A percentile compares a stretch with the other conserved stretches of the same genome.
phyloP scores from a whole-genome alignment of 2,888 invertebrate genomes.

The Pycnomerus fuliginosus region DNA sequence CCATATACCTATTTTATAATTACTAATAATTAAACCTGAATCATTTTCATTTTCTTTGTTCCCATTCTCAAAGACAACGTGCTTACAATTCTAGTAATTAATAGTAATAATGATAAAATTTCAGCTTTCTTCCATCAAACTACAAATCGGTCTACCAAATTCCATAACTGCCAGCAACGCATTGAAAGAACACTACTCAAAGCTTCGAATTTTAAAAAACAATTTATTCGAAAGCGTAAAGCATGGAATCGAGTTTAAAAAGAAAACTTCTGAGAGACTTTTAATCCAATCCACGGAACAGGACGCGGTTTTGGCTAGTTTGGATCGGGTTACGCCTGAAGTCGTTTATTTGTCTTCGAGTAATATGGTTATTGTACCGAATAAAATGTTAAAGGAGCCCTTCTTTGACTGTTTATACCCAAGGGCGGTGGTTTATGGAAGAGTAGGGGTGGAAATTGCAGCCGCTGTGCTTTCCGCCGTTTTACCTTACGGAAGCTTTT shows the following conservation, averaged over 20 bases:
- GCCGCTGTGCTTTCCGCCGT: slow-evolving; percentile 53
- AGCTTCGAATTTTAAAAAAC: slow-evolving; percentile 53
- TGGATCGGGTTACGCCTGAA: slow-evolving; percentile 29
- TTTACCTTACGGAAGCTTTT: slow-evolving; percentile 48
- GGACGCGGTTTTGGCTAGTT: slow-evolving; percentile 36
- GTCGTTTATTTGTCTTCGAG: slow-evolving; percentile 51
- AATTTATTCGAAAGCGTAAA: slow-evolving; percentile 58
- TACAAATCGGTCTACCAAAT: slow-evolving; percentile 54
- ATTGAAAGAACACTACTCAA: slow-evolving; percentile 50
- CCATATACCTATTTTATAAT: too few species aligned
- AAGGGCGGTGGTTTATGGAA: slow-evolving; percentile 55
- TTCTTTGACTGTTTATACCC: slow-evolving; percentile 53
- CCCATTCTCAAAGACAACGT: too few species aligned
- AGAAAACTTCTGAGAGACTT: slow-evolving; percentile 48
- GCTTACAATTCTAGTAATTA: too few species aligned
- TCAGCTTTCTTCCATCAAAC: slow-evolving; percentile 52
- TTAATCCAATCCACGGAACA: slow-evolving; percentile 47
- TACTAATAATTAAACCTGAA: too few species aligned
- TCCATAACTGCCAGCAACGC: slow-evolving; percentile 42
- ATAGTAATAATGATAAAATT: too few species aligned
- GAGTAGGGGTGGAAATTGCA: slow-evolving; percentile 54
- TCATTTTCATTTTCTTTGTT: too few species aligned
- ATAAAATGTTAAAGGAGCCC: slow-evolving; percentile 50
- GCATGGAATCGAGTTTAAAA: slow-evolving; percentile 52
- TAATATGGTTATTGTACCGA: slow-evolving; percentile 55